Conservation (phyloP, 2,797 vertebrate species). For the Cryptoblepharus egeriae region DNA sequence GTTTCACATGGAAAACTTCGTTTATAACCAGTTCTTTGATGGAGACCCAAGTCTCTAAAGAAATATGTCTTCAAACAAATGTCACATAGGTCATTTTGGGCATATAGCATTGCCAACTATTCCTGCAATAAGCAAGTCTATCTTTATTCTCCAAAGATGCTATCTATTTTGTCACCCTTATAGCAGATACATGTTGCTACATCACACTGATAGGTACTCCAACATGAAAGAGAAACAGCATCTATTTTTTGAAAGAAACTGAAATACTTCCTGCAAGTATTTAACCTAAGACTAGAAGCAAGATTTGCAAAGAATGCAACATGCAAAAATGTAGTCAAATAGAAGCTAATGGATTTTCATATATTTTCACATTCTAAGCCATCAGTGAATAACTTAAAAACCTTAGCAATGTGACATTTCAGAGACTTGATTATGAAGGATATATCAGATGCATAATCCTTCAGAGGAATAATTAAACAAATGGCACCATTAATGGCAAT, state of each 20-base stretch:
- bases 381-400: conserved; percentile 24
- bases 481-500: conserved; percentile 41
- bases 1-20: not conserved
- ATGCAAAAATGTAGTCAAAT: not conserved
- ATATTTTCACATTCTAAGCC: conserved; percentile 41
- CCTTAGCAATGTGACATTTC: conserved; percentile 49
- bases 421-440: conserved; percentile 57
- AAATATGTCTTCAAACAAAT: not conserved
- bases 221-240: not conserved
- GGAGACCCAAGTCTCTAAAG: not conserved
- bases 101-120: not conserved
- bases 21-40: not conserved
- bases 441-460: conserved; percentile 28
- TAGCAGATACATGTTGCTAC: not conserved
- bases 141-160: not conserved
- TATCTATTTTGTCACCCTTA: not conserved
- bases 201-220: conserved; percentile 5
- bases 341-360: conserved; percentile 34
- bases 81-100: not conserved
- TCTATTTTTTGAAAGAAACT: not conserved
- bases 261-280: not conserved
- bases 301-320: not conserved
- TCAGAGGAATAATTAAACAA: conserved; percentile 56
- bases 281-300: not conserved
- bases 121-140: not conserved